Evolutionary conservation across 2,113 vertebrate species (phyloP), one percentile per base, ranked within the genome.

Genomic region (Datnioides undecimradiatus): DNA sequence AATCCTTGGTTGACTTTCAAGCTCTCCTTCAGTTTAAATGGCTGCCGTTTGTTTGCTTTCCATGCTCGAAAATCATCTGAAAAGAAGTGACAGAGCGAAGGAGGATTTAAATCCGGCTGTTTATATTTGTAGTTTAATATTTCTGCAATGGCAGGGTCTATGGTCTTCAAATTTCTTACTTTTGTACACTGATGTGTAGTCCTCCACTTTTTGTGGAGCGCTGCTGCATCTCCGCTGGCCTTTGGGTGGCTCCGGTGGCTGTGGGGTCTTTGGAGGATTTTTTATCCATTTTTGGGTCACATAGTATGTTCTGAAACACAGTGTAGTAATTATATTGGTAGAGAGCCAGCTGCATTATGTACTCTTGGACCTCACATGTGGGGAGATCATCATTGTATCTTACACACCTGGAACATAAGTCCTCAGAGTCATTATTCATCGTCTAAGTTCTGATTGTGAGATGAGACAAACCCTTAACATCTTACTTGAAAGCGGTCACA

Each of bases 31-130:
- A 81, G 82, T 66, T 76, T 92, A n/a, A 76, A 72, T 0, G 73
- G 27, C 14, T 93, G 83, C 4, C 51, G 59, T 85, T 62, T 94
- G 4, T 76, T 70, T 46, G 68, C 45, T 41, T 84, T 89, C 94
- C 93, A 93, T 5, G 67, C 77, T 71, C 88, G 62, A 52, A 91
- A 96, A 69, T 95, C 91, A 51, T 69, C 95, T 98, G 86, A 80
- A 94, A 95, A 33, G 1, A 5, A 62, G 14, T 45, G 4, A 63
- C 12, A 31, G n/a, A n/a, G 27, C 10, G 57, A 36, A 13, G 69
- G 40, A 8, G 11, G 9, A 54, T 73, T 73, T 43, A 2, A 34
- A 10, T 62, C 17, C 5, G 17, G 13, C 19, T 12, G 2, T 23
- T 5, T 8, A 7, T 25, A 41, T 34, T 40, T 55, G 4, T 46